A percentile compares a stretch with the other conserved stretches of the same genome.
Conservation (phyloP, 92 coral and sea anemone species). For the Micromussa lordhowensis region DNA sequence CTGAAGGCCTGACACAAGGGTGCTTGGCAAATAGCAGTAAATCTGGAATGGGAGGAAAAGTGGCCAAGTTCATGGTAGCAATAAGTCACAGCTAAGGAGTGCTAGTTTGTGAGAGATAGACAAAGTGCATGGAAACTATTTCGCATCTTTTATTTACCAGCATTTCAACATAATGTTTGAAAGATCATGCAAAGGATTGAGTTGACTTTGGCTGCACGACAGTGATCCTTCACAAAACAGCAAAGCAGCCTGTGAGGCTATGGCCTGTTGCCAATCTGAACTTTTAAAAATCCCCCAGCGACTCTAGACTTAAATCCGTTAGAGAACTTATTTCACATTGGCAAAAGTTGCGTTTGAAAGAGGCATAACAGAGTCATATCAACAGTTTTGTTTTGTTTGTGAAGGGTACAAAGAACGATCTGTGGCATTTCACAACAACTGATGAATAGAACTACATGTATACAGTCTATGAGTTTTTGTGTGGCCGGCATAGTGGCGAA, state of each 20-base stretch:
- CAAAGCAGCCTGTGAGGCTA: conserved; percentile 45
- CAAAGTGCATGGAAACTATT: conserved; percentile 46
- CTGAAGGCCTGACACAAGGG: no score
- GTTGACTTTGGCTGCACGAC: conserved; percentile 62
- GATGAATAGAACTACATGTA: conserved; percentile 7
- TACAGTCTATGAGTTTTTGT: background rate
- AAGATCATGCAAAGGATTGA: conserved; percentile 17
- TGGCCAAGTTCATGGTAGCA: no score
- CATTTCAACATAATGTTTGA: conserved; percentile 48
- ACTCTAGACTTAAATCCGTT: conserved; percentile 32
- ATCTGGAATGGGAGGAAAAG: no score
- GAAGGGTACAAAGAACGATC: conserved; percentile 2
- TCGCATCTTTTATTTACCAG: conserved; percentile 45
- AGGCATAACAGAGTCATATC: background rate
- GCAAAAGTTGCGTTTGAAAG: background rate
- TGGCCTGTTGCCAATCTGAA: conserved; percentile 33
- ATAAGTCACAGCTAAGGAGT: conserved; percentile 64
- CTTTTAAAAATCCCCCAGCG: conserved; percentile 40
- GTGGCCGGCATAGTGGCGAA: background rate
- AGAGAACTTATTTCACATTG: conserved; percentile 49
- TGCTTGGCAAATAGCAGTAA: no score
- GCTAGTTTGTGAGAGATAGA: conserved; percentile 47
- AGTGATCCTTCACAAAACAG: conserved; percentile 66
- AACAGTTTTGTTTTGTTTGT: conserved; percentile 19
- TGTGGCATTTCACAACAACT: background rate